Percentiles rank a stretch among this genome's conserved stretches.
phyloP scores from a whole-genome alignment of 2,113 vertebrate species.

The Atractosteus spatula region DNA sequence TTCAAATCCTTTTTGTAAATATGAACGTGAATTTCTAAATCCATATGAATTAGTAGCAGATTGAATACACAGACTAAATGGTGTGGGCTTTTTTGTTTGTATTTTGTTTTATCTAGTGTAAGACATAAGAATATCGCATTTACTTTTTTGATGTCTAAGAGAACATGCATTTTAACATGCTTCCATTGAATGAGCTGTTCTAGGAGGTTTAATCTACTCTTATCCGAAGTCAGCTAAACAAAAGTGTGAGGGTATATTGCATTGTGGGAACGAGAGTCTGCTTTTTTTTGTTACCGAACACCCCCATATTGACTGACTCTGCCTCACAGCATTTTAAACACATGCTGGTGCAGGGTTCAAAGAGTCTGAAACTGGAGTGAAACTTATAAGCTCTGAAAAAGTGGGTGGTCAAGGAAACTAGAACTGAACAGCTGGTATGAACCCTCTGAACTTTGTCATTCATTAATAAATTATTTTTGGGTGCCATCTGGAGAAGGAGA shows the following conservation, averaged over 20 bases:
- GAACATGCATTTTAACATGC: too few species aligned
- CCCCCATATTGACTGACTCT: conserved; percentile 42
- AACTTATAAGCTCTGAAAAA: conserved; percentile 57
- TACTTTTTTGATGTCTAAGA: too few species aligned
- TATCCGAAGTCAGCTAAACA: neutral
- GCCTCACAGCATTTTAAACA: conserved; percentile 44
- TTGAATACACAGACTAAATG: too few species aligned
- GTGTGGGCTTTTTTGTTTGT: too few species aligned
- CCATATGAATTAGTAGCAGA: too few species aligned
- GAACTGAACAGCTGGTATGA: conserved; percentile 77
- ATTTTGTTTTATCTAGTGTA: too few species aligned
- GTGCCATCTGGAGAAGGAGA: conserved; percentile 80
- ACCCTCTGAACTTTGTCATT: conserved; percentile 82
- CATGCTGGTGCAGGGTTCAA: conserved; percentile 49
- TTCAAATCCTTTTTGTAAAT: too few species aligned
- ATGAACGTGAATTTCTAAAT: too few species aligned
- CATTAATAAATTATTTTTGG: conserved; percentile 88
- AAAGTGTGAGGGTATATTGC: neutral
- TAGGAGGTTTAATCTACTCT: too few species aligned
- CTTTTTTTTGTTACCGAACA: conserved; percentile 23
- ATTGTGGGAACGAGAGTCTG: conserved; percentile 9
- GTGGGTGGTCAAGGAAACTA: conserved; percentile 63
- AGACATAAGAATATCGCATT: too few species aligned
- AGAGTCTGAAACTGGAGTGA: conserved; percentile 53
- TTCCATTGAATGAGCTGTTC: too few species aligned